Evolutionary conservation across 2,888 invertebrate species (phyloP).

Genomic region (Heliconius charithonia): DNA sequence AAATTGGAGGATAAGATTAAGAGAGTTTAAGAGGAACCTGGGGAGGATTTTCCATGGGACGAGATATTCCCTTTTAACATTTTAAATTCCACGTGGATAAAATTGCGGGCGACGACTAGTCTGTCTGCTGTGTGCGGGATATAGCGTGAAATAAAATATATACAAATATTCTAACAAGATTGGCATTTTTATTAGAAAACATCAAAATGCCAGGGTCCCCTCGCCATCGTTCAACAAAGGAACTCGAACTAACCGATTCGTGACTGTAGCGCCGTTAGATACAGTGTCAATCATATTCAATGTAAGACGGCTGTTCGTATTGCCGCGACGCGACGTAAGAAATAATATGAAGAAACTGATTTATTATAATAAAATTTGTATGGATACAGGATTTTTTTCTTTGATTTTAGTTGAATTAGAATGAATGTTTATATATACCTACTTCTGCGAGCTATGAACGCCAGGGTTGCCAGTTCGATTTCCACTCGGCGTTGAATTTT

Average conservation of each 20-base stretch:
- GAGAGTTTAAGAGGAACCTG: too few species aligned
- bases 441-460: too few species aligned
- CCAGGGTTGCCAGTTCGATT: too few species aligned
- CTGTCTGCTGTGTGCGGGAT: too few species aligned
- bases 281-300: conserved; percentile 31
- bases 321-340: neutral
- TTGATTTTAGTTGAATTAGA: rapidly evolving
- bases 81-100: too few species aligned
- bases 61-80: too few species aligned
- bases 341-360: neutral
- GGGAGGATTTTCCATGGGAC: too few species aligned
- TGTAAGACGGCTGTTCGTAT: conserved; percentile 5
- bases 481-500: too few species aligned
- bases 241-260: conserved; percentile 29
- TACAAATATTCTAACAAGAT: conserved; percentile 17
- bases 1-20: too few species aligned
- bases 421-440: too few species aligned
- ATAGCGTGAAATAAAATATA: neutral
- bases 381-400: too few species aligned
- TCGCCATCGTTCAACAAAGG: neutral
- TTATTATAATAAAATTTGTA: neutral
- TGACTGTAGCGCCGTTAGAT: conserved; percentile 25
- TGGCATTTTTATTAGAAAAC: conserved; percentile 20
- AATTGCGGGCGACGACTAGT: too few species aligned
- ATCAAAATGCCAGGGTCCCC: conserved; percentile 9